phyloP scores from a whole-genome alignment of 2,888 invertebrate genomes.

The Drosophila colorata region DNA sequence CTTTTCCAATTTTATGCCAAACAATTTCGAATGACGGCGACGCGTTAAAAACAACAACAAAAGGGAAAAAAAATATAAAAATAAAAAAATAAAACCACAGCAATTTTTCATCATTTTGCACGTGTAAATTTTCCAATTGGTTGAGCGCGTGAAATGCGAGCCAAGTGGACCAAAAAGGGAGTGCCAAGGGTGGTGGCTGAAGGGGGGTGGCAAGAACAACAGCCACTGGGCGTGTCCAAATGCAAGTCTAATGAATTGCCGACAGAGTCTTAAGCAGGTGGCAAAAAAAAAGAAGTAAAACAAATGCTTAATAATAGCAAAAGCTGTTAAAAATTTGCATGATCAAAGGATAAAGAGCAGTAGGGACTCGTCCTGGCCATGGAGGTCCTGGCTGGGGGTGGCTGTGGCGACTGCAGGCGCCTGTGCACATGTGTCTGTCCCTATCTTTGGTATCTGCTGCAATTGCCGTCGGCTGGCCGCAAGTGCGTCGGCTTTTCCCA shows the following conservation, averaged over 20 bases:
- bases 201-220: constrained; percentile 29
- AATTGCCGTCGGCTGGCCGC: constrained; percentile 39
- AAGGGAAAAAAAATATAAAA: constrained; percentile 22
- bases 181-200: background rate
- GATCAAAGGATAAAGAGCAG: no score
- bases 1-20: constrained; percentile 74
- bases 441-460: constrained; percentile 1
- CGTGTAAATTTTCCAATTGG: constrained; percentile 84
- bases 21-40: constrained; percentile 60
- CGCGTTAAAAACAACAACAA: constrained; percentile 19
- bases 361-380: no score
- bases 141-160: constrained; percentile 69
- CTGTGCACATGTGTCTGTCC: background rate
- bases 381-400: no score
- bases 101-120: constrained; percentile 84
- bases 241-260: constrained; percentile 15
- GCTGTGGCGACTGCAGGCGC: no score
- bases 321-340: background rate
- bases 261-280: constrained; percentile 11
- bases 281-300: background rate
- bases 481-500: background rate
- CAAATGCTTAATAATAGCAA: background rate
- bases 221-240: no score
- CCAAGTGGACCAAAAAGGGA: constrained; percentile 1
- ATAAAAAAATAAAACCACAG: constrained; percentile 74